phyloP scores from a whole-genome alignment of 2,113 vertebrate species.

The Nycticryphes semicollaris region DNA sequence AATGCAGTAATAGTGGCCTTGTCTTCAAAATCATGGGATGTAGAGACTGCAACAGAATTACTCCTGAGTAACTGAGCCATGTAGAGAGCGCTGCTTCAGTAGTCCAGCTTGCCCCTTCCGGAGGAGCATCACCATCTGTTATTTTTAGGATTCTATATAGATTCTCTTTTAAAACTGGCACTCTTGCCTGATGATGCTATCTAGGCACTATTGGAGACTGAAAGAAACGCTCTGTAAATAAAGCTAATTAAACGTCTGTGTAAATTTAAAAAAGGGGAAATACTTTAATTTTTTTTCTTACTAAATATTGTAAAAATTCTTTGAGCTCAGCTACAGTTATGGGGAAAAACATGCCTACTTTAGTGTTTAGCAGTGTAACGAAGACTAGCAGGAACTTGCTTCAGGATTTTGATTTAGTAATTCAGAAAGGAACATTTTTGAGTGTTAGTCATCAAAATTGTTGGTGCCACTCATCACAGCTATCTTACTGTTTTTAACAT shows the following conservation, averaged over 20 bases:
- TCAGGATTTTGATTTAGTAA: conserved; percentile 78
- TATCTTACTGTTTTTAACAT: conserved; percentile 79
- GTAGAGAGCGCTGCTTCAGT: conserved; percentile 73
- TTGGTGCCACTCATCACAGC: conserved; percentile 79
- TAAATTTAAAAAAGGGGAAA: conserved; percentile 91
- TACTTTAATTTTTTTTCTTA: conserved; percentile 91
- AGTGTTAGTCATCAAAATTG: conserved; percentile 75
- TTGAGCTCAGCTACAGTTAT: conserved; percentile 84
- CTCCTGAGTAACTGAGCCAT: conserved; percentile 95
- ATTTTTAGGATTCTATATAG: conserved; percentile 89
- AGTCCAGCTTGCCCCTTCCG: conserved; percentile 78
- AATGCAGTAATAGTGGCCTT: conserved; percentile 99
- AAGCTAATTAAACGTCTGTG: conserved; percentile 95
- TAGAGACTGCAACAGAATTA: conserved; percentile 97
- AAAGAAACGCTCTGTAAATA: conserved; percentile 92
- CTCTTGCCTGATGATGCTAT: conserved; percentile 83
- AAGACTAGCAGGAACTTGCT: conserved; percentile 80
- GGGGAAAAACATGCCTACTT: conserved; percentile 75
- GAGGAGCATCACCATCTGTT: conserved; percentile 83
- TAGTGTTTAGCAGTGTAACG: conserved; percentile 80
- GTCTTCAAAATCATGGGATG: conserved; percentile 99
- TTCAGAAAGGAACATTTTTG: conserved; percentile 73
- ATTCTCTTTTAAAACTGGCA: conserved; percentile 84
- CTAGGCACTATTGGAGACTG: conserved; percentile 86
- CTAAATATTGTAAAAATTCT: conserved; percentile 87